Percentiles rank a stretch among this genome's conserved stretches.
These are phyloP conservation scores for Zygaena filipendulae DNA, from an alignment of 2,888 invertebrate genomes.

Conservation along the genomic window DNA sequence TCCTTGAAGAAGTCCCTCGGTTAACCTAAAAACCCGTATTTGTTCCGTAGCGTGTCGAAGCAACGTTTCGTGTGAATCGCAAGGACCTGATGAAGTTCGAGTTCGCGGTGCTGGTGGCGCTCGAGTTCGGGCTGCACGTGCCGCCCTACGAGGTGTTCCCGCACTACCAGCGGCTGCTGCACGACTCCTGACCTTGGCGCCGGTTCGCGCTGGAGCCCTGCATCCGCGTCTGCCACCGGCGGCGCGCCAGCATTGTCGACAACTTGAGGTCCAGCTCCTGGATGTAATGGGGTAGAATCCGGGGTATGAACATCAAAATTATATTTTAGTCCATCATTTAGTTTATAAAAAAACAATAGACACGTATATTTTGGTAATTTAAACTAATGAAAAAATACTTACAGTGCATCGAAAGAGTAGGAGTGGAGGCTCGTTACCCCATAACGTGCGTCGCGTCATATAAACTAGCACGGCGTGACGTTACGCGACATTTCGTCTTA, in stretches of 20 bases:
- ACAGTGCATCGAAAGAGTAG: too few relatives aligned
- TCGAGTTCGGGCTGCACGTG: slow-evolving; percentile 94
- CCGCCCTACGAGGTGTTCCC: slow-evolving; percentile 93
- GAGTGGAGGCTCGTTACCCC: too few relatives aligned
- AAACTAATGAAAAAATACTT: too few relatives aligned
- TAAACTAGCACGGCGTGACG: too few relatives aligned
- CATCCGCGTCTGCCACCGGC: slow-evolving; percentile 22
- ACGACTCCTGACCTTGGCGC: slow-evolving; percentile 83
- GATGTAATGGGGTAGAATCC: slow-evolving; percentile 24
- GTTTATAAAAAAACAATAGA: too few relatives aligned
- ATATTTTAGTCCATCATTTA: neutral
- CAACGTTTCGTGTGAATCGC: slow-evolving; percentile 87
- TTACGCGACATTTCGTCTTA: too few relatives aligned
- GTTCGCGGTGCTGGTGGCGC: slow-evolving; percentile 93
- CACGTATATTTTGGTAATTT: too few relatives aligned
- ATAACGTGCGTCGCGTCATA: too few relatives aligned
- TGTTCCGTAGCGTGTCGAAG: slow-evolving; percentile 94
- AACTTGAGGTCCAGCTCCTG: slow-evolving; percentile 34
- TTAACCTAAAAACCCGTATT: too few relatives aligned
- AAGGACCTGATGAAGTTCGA: slow-evolving; percentile 92
- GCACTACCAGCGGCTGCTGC: slow-evolving; percentile 93
- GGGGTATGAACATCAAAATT: neutral
- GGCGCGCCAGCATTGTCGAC: slow-evolving; percentile 46
- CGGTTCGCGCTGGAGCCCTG: slow-evolving; percentile 32
- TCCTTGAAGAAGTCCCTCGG: too few relatives aligned